phyloP scores from a whole-genome alignment of 2,888 invertebrate genomes.

The Empis stercorea region DNA sequence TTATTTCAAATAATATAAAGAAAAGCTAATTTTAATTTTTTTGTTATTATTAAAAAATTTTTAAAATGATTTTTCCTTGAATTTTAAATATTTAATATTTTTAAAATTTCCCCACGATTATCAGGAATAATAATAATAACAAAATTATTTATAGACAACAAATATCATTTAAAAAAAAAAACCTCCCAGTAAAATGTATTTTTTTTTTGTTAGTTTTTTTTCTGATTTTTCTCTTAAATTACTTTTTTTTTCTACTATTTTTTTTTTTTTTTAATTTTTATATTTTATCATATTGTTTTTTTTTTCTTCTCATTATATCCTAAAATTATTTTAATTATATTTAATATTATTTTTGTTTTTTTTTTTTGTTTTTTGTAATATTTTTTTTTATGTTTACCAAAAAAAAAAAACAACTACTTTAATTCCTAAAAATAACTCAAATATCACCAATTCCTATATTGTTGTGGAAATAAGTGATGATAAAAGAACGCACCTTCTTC shows the following conservation, averaged over 20 bases:
- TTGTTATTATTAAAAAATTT: too few species aligned
- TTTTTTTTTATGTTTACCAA: constrained; percentile 25
- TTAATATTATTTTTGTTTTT: constrained; percentile 10
- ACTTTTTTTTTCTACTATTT: constrained; percentile 5
- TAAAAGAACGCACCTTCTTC: constrained; percentile 16
- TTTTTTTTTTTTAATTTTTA: constrained; percentile 5
- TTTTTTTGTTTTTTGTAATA: constrained; percentile 17
- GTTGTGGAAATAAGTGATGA: constrained; percentile 9
- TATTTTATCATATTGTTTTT: constrained; percentile 24
- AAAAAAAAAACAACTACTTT: too few species aligned
- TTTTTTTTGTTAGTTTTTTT: constrained; percentile 17
- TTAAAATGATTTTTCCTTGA: too few species aligned
- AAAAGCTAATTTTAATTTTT: too few species aligned
- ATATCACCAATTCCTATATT: constrained; percentile 5
- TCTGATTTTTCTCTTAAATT: constrained; percentile 17
- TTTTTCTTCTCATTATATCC: constrained; percentile 18
- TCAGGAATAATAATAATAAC: constrained; percentile 20
- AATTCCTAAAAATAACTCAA: constrained; percentile 2
- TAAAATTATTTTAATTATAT: constrained; percentile 10
- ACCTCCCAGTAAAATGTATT: constrained; percentile 15
- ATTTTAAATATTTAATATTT: too few species aligned
- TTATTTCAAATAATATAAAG: too few species aligned
- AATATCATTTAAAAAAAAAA: background rate
- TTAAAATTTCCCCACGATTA: background rate
- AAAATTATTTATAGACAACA: constrained; percentile 13